Base-by-base conservation (phyloP, 2,797 vertebrate species). In the Crax fasciolata region DNA sequence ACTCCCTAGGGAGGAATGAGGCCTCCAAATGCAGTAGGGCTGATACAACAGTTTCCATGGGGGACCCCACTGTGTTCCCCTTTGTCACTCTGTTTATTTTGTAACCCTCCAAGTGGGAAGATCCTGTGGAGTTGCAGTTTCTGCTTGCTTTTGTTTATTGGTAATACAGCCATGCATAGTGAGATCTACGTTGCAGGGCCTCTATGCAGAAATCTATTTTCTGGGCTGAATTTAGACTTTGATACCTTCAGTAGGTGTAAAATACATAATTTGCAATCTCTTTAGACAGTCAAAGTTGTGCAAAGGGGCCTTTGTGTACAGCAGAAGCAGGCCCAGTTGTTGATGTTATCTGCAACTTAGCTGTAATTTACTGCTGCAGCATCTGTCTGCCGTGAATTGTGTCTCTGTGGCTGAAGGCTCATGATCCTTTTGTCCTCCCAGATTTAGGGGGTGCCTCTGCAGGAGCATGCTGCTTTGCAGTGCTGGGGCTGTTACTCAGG, bases 31-130 rank as follows among this genome's bases (percentile, higher is more conserved):
- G 32, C 44, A 12, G 38, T 63, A 43, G 46, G 62, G 32, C 71
- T 72, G 89, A 76, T 67, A 25, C 27, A 88, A 59, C 77, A 71
- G 43, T 89, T 96, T 85, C 84, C 65, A 12, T 30, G 32, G 46
- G 74, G 52, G 28, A 82, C 9, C 61, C n/a, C 1, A 12, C 71
- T 67, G 63, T 41, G 49, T 80, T 93, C 41, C 32, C 61, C 63
- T 94, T 79, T 89, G 68, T 79, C 65, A 65, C 65, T 66, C 21
- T 83, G 59, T 86, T 94, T 92, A 55, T 65, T 93, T 96, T 89
- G 28, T 19, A 92, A 32, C 57, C 30, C 41, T 84, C 27, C 86
- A 65, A 57, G 86, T 59, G 68, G 74, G 85, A 86, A 52, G 68
- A 39, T 81, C 63, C 67, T 76, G 73, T 66, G 81, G 71, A 90